A percentile compares a stretch with the other conserved stretches of the same genome.
Evolutionary conservation across 2,113 vertebrate species (phyloP).

Genomic region (Pao palembangensis): DNA sequence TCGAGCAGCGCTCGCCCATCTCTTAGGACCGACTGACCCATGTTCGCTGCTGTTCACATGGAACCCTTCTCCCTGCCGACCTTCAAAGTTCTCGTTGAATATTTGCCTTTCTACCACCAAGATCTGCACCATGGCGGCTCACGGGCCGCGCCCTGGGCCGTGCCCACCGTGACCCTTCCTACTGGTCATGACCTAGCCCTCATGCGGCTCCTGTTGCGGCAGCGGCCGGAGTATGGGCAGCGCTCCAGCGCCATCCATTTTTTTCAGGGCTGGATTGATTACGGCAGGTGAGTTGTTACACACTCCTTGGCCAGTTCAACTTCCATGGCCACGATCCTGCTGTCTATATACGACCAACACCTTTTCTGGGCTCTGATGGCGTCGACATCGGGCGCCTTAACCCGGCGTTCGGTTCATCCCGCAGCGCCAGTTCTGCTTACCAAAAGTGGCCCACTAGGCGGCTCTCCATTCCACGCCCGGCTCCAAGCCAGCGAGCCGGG

Average conservation of each 20-base stretch:
- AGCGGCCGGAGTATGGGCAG: conserved; percentile 3
- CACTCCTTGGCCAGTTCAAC: conserved; percentile 40
- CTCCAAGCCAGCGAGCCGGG: background rate
- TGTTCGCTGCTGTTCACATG: conserved; percentile 1
- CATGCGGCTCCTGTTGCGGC: background rate
- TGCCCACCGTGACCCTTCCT: background rate
- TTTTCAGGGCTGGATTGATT: conserved; percentile 23
- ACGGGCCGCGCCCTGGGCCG: background rate
- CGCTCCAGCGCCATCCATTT: conserved; percentile 10
- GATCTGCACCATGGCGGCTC: conserved; percentile 4
- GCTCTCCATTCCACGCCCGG: background rate
- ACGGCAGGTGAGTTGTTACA: conserved; percentile 43
- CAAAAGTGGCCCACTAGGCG: conserved; percentile 24
- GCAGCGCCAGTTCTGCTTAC: conserved; percentile 19
- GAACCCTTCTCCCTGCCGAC: conserved; percentile 2
- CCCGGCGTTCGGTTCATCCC: conserved; percentile 31
- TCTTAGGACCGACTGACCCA: conserved; percentile 25
- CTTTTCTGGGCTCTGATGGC: conserved; percentile 21
- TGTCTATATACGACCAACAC: conserved; percentile 34
- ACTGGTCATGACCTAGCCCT: too few species aligned
- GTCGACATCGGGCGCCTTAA: conserved; percentile 7
- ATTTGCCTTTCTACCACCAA: conserved; percentile 22
- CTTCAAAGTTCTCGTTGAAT: conserved; percentile 5
- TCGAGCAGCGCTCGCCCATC: conserved; percentile 18
- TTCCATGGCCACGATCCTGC: conserved; percentile 44